phyloP scores from a whole-genome alignment of 2,113 vertebrate genomes.

The Anhinga rufa region DNA sequence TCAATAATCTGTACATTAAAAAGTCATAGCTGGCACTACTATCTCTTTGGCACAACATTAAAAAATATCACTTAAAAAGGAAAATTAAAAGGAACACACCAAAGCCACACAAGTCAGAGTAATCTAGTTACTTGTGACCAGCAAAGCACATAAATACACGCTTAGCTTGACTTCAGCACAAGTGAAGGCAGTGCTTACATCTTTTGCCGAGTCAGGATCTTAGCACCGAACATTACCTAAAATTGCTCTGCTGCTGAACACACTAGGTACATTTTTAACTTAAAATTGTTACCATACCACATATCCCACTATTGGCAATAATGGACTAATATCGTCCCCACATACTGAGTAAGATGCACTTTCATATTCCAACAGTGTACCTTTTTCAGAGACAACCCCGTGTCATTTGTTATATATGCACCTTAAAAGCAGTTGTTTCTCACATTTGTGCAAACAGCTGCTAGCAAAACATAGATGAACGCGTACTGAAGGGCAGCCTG shows the following conservation, averaged over 20 bases:
- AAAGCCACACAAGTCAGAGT: not conserved
- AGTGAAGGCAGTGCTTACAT: not conserved
- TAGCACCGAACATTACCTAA: not conserved
- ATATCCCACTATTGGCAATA: not conserved
- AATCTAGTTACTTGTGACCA: not conserved
- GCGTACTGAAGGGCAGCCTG: not conserved
- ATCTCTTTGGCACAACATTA: not conserved
- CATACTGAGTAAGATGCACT: not conserved
- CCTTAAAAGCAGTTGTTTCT: not conserved
- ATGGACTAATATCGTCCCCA: not conserved
- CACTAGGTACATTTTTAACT: not conserved
- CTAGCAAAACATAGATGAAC: not conserved
- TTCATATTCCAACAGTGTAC: not conserved
- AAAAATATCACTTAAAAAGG: conserved; percentile 19
- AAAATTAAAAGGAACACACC: not conserved
- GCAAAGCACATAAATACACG: not conserved
- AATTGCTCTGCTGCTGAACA: not conserved
- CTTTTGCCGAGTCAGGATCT: not conserved
- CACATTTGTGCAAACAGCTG: not conserved
- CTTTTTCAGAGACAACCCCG: not conserved
- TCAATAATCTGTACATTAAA: conserved; percentile 44
- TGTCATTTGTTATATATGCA: not conserved
- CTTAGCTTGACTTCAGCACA: not conserved
- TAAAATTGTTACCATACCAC: not conserved
- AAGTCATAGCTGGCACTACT: not conserved